Percentiles rank a stretch among this genome's conserved stretches.
Evolutionary conservation across 2,113 vertebrate species (phyloP).

Genomic region (Notothenia rossii): DNA sequence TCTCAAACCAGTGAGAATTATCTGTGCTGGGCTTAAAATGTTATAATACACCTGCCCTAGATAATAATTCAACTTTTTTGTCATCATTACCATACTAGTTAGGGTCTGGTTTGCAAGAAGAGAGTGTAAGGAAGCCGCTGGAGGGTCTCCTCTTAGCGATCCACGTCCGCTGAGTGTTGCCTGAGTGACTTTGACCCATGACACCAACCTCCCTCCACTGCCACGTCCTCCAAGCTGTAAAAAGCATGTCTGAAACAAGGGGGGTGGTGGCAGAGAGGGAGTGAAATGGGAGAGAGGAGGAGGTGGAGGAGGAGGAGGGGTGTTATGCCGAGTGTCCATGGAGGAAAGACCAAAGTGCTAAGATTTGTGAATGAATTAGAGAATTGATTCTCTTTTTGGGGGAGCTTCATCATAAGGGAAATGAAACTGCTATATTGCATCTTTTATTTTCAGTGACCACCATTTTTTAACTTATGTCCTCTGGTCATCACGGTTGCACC

Average conservation of each 20-base stretch:
- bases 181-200: constrained; percentile 80
- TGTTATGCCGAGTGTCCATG: constrained; percentile 68
- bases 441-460: background rate
- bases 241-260: constrained; percentile 80
- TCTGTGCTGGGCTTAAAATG: background rate
- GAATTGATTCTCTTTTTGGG: constrained; percentile 16
- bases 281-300: constrained; percentile 54
- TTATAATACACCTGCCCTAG: background rate
- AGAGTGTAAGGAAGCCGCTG: background rate
- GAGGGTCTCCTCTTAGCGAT: constrained; percentile 41
- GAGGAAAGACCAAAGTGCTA: constrained; percentile 71
- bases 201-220: constrained; percentile 74
- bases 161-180: constrained; percentile 39
- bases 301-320: constrained; percentile 54
- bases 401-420: constrained; percentile 23
- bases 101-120: background rate
- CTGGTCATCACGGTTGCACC: constrained; percentile 21
- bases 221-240: constrained; percentile 81
- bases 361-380: constrained; percentile 59
- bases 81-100: background rate
- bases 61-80: background rate
- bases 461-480: constrained; percentile 37
- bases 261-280: constrained; percentile 50
- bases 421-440: background rate
- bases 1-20: background rate